phyloP scores from a whole-genome alignment of 2,888 invertebrate species.

The Candidula unifasciata region DNA sequence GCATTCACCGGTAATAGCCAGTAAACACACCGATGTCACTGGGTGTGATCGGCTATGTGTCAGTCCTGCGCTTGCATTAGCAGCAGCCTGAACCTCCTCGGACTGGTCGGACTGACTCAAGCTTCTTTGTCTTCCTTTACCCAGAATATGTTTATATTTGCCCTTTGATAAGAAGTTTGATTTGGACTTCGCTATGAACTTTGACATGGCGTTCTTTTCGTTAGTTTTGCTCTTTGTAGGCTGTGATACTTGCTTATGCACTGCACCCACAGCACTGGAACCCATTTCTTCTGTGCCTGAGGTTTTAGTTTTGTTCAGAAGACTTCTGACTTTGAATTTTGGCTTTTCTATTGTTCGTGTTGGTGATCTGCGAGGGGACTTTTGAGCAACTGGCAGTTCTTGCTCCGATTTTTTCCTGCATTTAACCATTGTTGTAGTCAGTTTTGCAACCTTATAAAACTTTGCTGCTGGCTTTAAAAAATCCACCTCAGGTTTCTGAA shows the following conservation, averaged over 20 bases:
- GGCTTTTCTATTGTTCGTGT: constrained; percentile 4
- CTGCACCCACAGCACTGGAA: not conserved
- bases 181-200: not conserved
- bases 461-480: constrained; percentile 53
- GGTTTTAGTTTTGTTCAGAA: constrained; percentile 25
- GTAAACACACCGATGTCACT: not conserved
- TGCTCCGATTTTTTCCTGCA: constrained; percentile 39
- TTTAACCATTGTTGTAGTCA: constrained; percentile 53
- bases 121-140: constrained; percentile 30
- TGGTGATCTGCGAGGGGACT: not conserved
- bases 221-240: not conserved
- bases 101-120: constrained; percentile 28
- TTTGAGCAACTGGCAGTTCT: not conserved
- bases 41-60: constrained; percentile 37
- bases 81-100: not conserved
- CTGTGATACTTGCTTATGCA: no score
- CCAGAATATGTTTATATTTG: not conserved
- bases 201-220: not conserved
- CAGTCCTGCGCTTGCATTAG: not conserved
- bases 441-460: constrained; percentile 56
- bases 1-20: not conserved
- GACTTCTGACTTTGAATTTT: constrained; percentile 33
- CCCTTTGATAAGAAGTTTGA: not conserved
- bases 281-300: not conserved
- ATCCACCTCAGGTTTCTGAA: constrained; percentile 67